Conservation (phyloP, 2,888 invertebrate genomes). For the Spatulosminthurus flaviceps region DNA sequence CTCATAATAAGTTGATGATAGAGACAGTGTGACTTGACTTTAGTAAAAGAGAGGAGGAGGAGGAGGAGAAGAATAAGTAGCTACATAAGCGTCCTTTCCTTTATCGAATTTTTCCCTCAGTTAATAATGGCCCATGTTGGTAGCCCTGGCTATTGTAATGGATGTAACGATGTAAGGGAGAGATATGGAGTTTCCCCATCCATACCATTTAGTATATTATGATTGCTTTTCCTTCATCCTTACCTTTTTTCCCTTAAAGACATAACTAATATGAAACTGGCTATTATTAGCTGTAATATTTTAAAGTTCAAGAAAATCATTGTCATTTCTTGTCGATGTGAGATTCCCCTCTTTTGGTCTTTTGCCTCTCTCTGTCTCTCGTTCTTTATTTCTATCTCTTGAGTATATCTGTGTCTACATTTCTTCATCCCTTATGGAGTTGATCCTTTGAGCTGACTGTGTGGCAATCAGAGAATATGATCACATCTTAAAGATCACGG, state of each 20-base stretch:
- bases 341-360: constrained; percentile 34
- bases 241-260: not conserved
- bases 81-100: not conserved
- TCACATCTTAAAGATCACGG: constrained; percentile 39
- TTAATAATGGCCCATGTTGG: constrained; percentile 11
- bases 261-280: constrained; percentile 28
- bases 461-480: constrained; percentile 42
- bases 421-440: not conserved
- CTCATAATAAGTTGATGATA: constrained; percentile 44
- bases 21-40: constrained; percentile 30
- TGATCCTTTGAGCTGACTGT: constrained; percentile 23
- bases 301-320: constrained; percentile 44
- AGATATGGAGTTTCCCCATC: constrained; percentile 17
- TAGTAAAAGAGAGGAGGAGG: not conserved
- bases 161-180: not conserved
- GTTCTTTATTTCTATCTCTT: constrained; percentile 16
- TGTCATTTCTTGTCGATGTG: constrained; percentile 38
- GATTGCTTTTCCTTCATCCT: constrained; percentile 10
- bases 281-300: constrained; percentile 38
- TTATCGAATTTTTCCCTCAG: constrained; percentile 20
- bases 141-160: not conserved
- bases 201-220: not conserved
- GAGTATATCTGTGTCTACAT: not conserved
- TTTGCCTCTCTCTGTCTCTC: not conserved
- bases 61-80: no score